Evolutionary conservation across 2,797 vertebrate species (phyloP).

Genomic region (Cacajao melanocephalus): DNA sequence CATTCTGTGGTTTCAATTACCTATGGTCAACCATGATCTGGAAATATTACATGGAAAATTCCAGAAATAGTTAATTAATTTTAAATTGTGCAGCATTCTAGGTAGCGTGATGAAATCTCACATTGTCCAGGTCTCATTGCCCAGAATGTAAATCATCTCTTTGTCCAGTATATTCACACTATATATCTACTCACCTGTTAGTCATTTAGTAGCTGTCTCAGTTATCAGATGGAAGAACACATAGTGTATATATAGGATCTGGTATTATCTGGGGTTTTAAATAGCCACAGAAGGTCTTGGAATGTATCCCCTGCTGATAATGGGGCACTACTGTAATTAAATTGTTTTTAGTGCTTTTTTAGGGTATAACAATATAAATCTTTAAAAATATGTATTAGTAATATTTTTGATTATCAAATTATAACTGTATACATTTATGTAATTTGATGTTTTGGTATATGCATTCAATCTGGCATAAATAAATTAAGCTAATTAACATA

Average conservation of each 20-base stretch:
- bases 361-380: background rate
- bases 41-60: background rate
- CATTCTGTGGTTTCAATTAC: background rate
- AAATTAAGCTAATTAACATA: background rate
- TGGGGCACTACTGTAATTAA: background rate
- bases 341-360: background rate
- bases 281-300: background rate
- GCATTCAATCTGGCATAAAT: background rate
- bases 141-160: background rate
- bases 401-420: background rate
- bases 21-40: background rate
- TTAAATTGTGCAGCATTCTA: background rate
- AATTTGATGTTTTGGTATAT: background rate
- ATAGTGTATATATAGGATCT: background rate
- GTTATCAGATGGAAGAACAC: background rate
- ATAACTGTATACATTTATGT: background rate
- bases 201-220: background rate
- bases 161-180: background rate
- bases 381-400: background rate
- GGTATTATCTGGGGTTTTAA: background rate
- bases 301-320: background rate
- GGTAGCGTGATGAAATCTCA: background rate
- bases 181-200: background rate
- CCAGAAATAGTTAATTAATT: background rate
- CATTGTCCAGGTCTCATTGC: background rate